Conservation (phyloP, 2,888 invertebrate species). For the Melipona bicolor region DNA sequence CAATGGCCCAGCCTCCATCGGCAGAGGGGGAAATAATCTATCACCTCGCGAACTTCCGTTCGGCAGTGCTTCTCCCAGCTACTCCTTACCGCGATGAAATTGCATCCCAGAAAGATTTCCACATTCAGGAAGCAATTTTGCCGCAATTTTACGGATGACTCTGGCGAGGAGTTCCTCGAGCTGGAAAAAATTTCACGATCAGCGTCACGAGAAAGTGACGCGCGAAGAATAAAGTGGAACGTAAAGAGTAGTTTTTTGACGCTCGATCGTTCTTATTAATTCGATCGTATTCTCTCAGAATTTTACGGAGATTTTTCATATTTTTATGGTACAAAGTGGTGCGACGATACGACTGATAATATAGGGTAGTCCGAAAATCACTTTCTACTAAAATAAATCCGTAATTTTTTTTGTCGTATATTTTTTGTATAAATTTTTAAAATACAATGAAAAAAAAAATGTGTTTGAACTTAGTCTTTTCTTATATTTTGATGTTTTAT, state of each 20-base stretch:
- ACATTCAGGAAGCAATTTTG: background rate
- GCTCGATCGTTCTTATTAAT: too few relatives aligned
- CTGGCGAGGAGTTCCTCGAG: background rate
- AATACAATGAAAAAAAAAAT: too few relatives aligned
- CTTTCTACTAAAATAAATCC: too few relatives aligned
- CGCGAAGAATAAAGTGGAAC: background rate
- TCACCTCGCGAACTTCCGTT: background rate
- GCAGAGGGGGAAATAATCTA: background rate
- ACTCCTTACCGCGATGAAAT: background rate
- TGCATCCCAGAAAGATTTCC: background rate
- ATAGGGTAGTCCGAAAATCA: too few relatives aligned
- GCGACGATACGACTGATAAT: too few relatives aligned
- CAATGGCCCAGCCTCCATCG: background rate
- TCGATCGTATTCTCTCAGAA: too few relatives aligned
- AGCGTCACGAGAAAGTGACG: background rate
- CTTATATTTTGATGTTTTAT: too few relatives aligned
- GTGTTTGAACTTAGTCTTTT: too few relatives aligned
- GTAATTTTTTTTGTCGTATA: too few relatives aligned
- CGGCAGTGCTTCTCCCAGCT: background rate
- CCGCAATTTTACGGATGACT: background rate
- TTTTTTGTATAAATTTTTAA: too few relatives aligned
- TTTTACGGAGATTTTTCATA: too few relatives aligned
- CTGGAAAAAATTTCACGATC: background rate
- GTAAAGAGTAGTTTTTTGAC: background rate
- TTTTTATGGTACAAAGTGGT: too few relatives aligned